Base-by-base conservation (phyloP, 1,140 invertebrate species). In the Orius laevigatus region DNA sequence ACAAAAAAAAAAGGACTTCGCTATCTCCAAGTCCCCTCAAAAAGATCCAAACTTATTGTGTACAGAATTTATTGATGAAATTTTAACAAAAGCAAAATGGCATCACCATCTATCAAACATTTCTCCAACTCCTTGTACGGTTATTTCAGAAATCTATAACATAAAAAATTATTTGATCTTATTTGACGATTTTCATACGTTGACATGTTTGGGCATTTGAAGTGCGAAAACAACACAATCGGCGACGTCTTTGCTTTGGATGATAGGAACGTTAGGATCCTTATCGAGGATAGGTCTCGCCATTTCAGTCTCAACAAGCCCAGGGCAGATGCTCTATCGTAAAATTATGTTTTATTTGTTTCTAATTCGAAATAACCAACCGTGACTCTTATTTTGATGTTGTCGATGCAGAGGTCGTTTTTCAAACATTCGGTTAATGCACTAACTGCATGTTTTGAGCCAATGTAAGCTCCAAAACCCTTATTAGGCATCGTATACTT, bases 381-480 rank as follows among this genome's bases (percentile, higher is more conserved):
- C 4, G 72, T 70, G 1, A 78, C 64, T 53, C 73, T 65, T 36
- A 78, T 74, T 45, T 72, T 70, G 8, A 63, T 66, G 33, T 69
- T 67, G 18, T 65, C 52, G 16, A 66, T 59, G 16, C 65, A 56
- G 14, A 78, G 62, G 57, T 79, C 76, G 25, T 67, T 63, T 12
- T 73, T 63, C 41, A 76, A 61, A 39, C 70, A 70, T 54, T 78
- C 73, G 11, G 69, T 65, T 39, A 78, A 59, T 15, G 69, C 68
- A 3, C 62, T 69, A 1, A 77, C 64, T 6, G 73, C 73, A 58
- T 66, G 66, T 59, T 78, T 78, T 8, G 70, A 73, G 5, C 71
- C 73, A 20, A 65, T 58, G 60, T 78, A 78, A 48, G 76, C 67
- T 51, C 71, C 71, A 0, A 63, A 53, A 4, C 45, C 46, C 5